Percentiles rank a stretch among this genome's conserved stretches.
Evolutionary conservation across 2,797 vertebrate species (phyloP).

Genomic region (Philypnodon macrostomus): DNA sequence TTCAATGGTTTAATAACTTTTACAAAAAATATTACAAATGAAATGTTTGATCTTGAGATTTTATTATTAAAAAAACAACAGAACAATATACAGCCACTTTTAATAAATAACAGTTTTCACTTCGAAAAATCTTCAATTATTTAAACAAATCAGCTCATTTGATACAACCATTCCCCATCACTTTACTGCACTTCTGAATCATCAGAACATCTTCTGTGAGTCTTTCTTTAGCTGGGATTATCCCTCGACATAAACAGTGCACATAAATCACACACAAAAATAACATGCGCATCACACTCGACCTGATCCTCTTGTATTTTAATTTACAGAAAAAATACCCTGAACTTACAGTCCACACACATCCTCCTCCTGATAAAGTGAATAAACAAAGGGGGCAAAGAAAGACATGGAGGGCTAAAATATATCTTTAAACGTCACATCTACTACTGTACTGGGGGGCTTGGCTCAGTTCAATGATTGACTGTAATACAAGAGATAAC

Average conservation of each 20-base stretch:
- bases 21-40: no score
- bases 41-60: no score
- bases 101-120: constrained; percentile 68
- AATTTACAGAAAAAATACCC: constrained; percentile 35
- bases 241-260: constrained; percentile 35
- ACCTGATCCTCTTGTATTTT: constrained; percentile 12
- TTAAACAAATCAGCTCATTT: constrained; percentile 37
- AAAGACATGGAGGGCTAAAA: constrained; percentile 22
- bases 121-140: constrained; percentile 47
- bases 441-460: neutral
- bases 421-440: constrained; percentile 7
- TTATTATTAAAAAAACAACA: constrained; percentile 74
- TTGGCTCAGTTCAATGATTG: neutral
- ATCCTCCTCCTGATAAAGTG: constrained; percentile 2
- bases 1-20: no score
- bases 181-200: constrained; percentile 16
- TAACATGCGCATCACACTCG: constrained; percentile 45
- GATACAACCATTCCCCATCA: neutral
- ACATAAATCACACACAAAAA: constrained; percentile 51
- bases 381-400: neutral
- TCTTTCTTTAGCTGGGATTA: constrained; percentile 19
- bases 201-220: constrained; percentile 10
- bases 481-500: constrained; percentile 31
- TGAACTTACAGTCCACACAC: constrained; percentile 17
- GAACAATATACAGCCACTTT: constrained; percentile 66